phyloP scores from a whole-genome alignment of 2,888 invertebrate species.

The Acanthococcus lagerstroemiae region DNA sequence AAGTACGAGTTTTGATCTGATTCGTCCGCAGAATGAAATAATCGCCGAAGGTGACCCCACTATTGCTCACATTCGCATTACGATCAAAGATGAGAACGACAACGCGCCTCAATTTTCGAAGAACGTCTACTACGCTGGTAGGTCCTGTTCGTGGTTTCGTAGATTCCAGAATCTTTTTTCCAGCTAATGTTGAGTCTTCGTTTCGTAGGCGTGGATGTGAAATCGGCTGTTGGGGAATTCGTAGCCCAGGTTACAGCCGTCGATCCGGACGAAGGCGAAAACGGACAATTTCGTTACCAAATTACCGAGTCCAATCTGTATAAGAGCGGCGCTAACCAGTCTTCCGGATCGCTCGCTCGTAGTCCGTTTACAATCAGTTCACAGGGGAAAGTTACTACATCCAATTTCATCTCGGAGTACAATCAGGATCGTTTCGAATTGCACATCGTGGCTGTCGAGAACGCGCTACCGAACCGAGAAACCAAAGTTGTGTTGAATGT shows the following conservation, averaged over 20 bases:
- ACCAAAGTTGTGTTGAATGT: slow-evolving; percentile 69
- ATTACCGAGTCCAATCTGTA: slow-evolving; percentile 71
- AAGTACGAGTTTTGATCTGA: not conserved
- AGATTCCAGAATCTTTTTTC: too few species aligned
- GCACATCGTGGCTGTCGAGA: slow-evolving; percentile 72
- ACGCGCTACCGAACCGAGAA: slow-evolving; percentile 64
- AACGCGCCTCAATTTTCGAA: slow-evolving; percentile 66
- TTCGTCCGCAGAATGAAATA: slow-evolving; percentile 26
- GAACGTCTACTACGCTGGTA: slow-evolving; percentile 56
- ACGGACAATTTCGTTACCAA: slow-evolving; percentile 71
- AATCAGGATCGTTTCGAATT: slow-evolving; percentile 78
- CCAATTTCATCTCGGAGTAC: slow-evolving; percentile 76
- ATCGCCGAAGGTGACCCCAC: slow-evolving; percentile 51
- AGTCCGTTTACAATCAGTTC: slow-evolving; percentile 69
- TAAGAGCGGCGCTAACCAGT: slow-evolving; percentile 53
- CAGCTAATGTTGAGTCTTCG: too few species aligned
- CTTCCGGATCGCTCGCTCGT: slow-evolving; percentile 77
- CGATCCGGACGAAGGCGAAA: slow-evolving; percentile 73
- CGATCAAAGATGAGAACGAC: slow-evolving; percentile 72
- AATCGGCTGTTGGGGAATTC: slow-evolving; percentile 63
- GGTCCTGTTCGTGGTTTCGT: slow-evolving; percentile 15
- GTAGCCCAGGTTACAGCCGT: slow-evolving; percentile 64
- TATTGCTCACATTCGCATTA: slow-evolving; percentile 59
- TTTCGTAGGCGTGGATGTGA: slow-evolving; percentile 58
- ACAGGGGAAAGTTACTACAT: slow-evolving; percentile 61